Base-by-base conservation (phyloP, 2,888 invertebrate genomes). In the Tanytarsus gracilentus region DNA sequence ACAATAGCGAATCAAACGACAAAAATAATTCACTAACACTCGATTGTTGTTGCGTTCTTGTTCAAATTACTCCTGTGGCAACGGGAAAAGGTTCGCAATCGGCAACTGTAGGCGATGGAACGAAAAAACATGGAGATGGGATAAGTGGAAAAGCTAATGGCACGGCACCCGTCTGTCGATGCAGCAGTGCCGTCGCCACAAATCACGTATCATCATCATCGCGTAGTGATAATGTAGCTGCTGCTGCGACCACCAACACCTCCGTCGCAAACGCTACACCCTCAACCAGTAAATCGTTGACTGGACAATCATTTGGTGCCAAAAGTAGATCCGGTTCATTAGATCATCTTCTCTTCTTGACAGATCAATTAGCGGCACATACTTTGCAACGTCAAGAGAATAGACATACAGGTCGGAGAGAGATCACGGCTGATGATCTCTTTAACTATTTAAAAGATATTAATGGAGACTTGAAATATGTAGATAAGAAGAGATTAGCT, bases 1-100 rank as follows among this genome's bases (percentile, higher is more conserved):
- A 58, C 39, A 58, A 58, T 48, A 58, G 58, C 29, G 58, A 58
- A 29, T 58, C 58, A 26, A 48, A 58, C 58, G 48, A 58, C 68
- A 72, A 73, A 67, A 74, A 73, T 66, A 74, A 74, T 67, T 69
- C 74, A 70, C 71, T 74, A 70, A 73, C 72, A 70, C 71, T 74
- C 67, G 74, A 74, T 70, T 74, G 74, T 69, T 74, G 74, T 73
- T 74, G 74, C 71, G 74, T 74, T 72, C 73, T 74, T 69, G 74
- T 74, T 68, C 73, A 74, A 70, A 74, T 74, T 69, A 74, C 74
- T 67, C 74, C 74, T 67, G 74, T 73, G 66, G 65, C 66, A 61
- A 70, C 72, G 29, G 64, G 64, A 23, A 60, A 60, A 50, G 60
- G 50, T 33, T 58, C 58, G 48, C 58, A 58, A 44, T 48, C 58